These are phyloP conservation scores for Antedon mediterranea DNA, from an alignment of 53 echinoderm and acorn worm species.

Conservation along the genomic window DNA sequence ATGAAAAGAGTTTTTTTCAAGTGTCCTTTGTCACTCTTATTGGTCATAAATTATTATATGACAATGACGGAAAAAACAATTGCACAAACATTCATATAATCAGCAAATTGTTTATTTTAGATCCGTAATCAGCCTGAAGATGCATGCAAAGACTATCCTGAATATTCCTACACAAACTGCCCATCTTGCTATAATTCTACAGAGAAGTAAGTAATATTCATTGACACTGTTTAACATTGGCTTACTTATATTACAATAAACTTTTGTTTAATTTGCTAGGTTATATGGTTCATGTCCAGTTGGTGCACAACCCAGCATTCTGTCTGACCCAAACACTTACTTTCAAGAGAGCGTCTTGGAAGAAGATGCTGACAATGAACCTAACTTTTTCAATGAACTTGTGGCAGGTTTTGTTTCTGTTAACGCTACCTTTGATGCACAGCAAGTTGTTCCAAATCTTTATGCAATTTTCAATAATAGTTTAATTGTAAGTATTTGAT, in stretches of 20 bases:
- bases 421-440: conserved; percentile 1
- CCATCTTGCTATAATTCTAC: conserved; percentile 27
- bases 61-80: too few species aligned
- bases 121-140: too few species aligned
- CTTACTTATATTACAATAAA: too few species aligned
- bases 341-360: conserved; percentile 63
- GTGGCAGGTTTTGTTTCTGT: conserved; percentile 62
- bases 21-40: too few species aligned
- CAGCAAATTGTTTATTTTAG: too few species aligned
- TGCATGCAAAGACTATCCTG: conserved; percentile 36
- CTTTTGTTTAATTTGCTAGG: too few species aligned
- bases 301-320: conserved; percentile 23
- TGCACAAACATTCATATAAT: too few species aligned
- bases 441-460: not conserved
- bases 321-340: conserved; percentile 24
- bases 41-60: too few species aligned
- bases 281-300: conserved; percentile 38
- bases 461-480: not conserved
- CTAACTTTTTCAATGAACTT: conserved; percentile 46
- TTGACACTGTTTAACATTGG: too few species aligned
- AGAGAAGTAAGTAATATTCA: conserved; percentile 14
- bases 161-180: conserved; percentile 62
- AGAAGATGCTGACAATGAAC: conserved; percentile 12
- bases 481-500: not conserved
- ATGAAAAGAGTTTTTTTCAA: too few species aligned